These are phyloP conservation scores for Alloplasta piceator DNA, from an alignment of 2,888 invertebrate species.

Conservation along the genomic window DNA sequence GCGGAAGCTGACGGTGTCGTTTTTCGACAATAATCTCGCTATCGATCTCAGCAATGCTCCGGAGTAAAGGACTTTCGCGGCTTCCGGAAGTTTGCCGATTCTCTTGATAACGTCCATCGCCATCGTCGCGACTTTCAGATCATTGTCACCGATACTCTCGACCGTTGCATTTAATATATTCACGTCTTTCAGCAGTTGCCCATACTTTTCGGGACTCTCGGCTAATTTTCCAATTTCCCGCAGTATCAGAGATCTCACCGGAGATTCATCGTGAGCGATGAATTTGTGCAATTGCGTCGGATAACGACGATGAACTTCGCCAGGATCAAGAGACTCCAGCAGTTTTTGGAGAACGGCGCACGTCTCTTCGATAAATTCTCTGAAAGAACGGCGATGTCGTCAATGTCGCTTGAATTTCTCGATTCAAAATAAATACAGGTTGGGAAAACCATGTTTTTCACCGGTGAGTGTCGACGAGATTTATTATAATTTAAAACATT, in stretches of 20 bases:
- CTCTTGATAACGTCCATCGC: conserved; percentile 85
- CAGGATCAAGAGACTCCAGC: conserved; percentile 70
- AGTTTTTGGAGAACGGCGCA: conserved; percentile 74
- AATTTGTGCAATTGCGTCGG: conserved; percentile 71
- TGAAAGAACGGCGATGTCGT: conserved; percentile 61
- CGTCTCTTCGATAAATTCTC: conserved; percentile 71
- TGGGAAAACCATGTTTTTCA: too few relatives aligned
- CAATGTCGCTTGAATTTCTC: too few relatives aligned
- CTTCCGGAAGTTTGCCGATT: conserved; percentile 83
- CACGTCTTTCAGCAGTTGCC: conserved; percentile 84
- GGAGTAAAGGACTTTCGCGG: conserved; percentile 84
- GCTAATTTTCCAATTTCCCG: conserved; percentile 72
- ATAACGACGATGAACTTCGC: conserved; percentile 73
- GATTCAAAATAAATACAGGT: too few relatives aligned
- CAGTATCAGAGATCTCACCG: conserved; percentile 73
- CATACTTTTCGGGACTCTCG: conserved; percentile 69
- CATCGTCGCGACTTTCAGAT: conserved; percentile 86
- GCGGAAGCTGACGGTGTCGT: conserved; percentile 87
- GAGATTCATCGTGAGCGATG: conserved; percentile 69
- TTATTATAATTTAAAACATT: too few relatives aligned
- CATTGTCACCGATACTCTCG: conserved; percentile 86
- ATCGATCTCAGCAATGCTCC: conserved; percentile 85
- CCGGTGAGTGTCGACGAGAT: too few relatives aligned
- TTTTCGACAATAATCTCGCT: conserved; percentile 85
- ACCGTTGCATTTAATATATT: conserved; percentile 86